These are phyloP conservation scores for Thunnus maccoyii DNA, from an alignment of 2,113 vertebrate genomes.

Conservation along the genomic window DNA sequence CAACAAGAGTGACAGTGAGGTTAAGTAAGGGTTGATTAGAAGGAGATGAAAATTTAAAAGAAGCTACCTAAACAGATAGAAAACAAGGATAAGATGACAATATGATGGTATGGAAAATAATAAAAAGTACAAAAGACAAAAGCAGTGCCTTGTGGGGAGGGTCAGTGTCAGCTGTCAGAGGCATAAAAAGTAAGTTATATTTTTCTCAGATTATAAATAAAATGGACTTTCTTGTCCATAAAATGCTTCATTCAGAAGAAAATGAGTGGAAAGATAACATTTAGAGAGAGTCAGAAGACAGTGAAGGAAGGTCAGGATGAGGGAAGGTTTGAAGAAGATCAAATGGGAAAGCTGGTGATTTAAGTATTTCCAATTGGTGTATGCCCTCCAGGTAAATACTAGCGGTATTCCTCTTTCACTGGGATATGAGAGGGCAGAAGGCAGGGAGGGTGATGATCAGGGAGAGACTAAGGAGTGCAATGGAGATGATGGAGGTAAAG, in stretches of 20 bases:
- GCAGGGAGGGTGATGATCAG: not conserved
- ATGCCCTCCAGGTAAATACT: constrained; percentile 19
- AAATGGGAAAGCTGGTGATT: constrained; percentile 51
- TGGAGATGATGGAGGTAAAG: constrained; percentile 61
- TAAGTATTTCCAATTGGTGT: constrained; percentile 37
- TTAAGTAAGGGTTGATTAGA: too few relatives aligned
- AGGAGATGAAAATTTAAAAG: too few relatives aligned
- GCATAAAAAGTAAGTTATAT: not conserved
- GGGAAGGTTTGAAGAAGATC: constrained; percentile 55
- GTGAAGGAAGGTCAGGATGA: not conserved
- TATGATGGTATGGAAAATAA: too few relatives aligned
- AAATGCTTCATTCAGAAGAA: not conserved
- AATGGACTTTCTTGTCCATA: not conserved
- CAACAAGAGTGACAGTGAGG: not conserved
- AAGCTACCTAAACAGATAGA: too few relatives aligned
- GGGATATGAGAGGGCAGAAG: constrained; percentile 10
- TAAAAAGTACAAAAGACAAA: not conserved
- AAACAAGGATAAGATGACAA: not conserved
- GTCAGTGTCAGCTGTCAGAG: not conserved
- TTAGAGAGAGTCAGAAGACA: not conserved
- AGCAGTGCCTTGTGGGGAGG: not conserved
- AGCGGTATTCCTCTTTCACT: constrained; percentile 7
- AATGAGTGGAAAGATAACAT: not conserved
- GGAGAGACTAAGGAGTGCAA: constrained; percentile 18
- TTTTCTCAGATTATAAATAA: not conserved